phyloP scores from a whole-genome alignment of 2,888 invertebrate genomes.

The Hyppa rectilinea region DNA sequence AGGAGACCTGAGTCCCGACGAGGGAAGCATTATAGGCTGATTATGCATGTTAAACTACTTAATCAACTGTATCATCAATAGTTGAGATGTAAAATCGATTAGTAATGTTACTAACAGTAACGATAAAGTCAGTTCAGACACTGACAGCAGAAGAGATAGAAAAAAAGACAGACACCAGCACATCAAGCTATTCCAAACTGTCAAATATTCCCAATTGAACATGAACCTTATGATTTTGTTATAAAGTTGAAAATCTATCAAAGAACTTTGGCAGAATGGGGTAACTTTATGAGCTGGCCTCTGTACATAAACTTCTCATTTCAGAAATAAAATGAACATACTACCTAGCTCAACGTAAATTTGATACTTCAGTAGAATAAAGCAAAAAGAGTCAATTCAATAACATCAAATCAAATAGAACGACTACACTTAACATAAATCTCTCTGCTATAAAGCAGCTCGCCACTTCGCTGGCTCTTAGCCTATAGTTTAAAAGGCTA shows the following conservation, averaged over 20 bases:
- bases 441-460: conserved; percentile 20
- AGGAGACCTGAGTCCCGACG: too few relatives aligned
- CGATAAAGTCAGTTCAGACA: too few relatives aligned
- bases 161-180: too few relatives aligned
- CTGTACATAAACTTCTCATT: background rate
- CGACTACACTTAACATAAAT: conserved; percentile 33
- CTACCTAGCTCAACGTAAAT: background rate
- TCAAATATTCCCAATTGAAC: too few relatives aligned
- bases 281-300: too few relatives aligned
- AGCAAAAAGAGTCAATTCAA: background rate
- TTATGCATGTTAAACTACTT: too few relatives aligned
- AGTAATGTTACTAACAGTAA: background rate
- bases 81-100: background rate
- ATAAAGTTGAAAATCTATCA: too few relatives aligned
- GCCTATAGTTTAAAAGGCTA: conserved; percentile 29
- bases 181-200: too few relatives aligned
- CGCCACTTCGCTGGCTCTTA: conserved; percentile 15
- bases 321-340: background rate
- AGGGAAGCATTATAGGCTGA: too few relatives aligned
- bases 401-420: conserved; percentile 31
- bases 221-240: too few relatives aligned
- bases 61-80: too few relatives aligned
- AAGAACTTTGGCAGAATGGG: too few relatives aligned
- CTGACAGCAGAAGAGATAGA: background rate
- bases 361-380: background rate